Percentiles rank a stretch among this genome's conserved stretches.
phyloP scores from a whole-genome alignment of 2,888 invertebrate genomes.

The Synanthedon myopaeformis region DNA sequence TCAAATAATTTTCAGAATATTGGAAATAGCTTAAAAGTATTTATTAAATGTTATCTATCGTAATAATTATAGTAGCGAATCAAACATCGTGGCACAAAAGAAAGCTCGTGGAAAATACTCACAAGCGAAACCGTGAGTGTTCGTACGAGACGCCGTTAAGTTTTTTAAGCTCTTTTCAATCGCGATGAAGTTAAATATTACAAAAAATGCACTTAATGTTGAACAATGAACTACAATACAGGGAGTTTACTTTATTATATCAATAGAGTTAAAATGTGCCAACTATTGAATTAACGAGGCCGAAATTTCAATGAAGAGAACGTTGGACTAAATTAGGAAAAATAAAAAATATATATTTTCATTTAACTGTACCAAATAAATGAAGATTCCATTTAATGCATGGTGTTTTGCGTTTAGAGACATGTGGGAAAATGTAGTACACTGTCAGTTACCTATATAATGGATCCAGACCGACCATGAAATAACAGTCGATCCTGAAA shows the following conservation, averaged over 20 bases:
- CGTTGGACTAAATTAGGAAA: too few relatives aligned
- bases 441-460: neutral
- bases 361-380: too few relatives aligned
- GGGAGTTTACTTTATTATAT: too few relatives aligned
- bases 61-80: neutral
- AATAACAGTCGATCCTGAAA: neutral
- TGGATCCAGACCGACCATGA: neutral
- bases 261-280: too few relatives aligned
- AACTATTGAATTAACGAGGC: too few relatives aligned
- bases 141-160: slow-evolving; percentile 12
- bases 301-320: too few relatives aligned
- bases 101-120: slow-evolving; percentile 28
- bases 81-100: slow-evolving; percentile 3
- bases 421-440: neutral
- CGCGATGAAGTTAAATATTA: slow-evolving; percentile 29
- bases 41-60: too few relatives aligned
- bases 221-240: neutral
- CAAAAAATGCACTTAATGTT: slow-evolving; percentile 30
- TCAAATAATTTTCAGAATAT: too few relatives aligned
- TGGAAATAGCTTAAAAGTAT: too few relatives aligned
- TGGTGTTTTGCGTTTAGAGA: neutral
- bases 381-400: neutral
- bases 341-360: too few relatives aligned
- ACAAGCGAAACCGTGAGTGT: slow-evolving; percentile 51
- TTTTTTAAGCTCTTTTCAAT: slow-evolving; percentile 36